Conservation (phyloP, 2,888 invertebrate genomes). For the Galeruca laticollis region DNA sequence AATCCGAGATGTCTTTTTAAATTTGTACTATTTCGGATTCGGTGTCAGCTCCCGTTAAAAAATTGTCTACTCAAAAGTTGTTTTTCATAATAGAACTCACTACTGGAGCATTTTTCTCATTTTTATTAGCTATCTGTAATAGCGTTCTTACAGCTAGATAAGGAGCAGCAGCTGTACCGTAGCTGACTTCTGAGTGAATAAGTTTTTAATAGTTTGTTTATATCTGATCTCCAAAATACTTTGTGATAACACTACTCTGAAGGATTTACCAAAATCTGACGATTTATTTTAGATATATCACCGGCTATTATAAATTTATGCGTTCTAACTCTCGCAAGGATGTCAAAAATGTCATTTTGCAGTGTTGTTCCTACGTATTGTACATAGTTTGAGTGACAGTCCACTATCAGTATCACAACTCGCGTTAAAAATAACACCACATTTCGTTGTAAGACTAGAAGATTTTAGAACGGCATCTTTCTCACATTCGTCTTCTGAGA, state of each 20-base stretch:
- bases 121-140: slow-evolving; percentile 49
- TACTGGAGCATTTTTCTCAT: slow-evolving; percentile 31
- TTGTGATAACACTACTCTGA: slow-evolving; percentile 45
- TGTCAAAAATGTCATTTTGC: slow-evolving; percentile 10
- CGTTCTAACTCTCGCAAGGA: slow-evolving; percentile 12
- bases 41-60: slow-evolving; percentile 50
- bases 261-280: slow-evolving; percentile 34
- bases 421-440: too few species aligned
- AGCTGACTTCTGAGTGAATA: slow-evolving; percentile 9
- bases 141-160: slow-evolving; percentile 50
- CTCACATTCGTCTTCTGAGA: background rate
- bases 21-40: too few species aligned
- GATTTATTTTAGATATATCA: too few species aligned
- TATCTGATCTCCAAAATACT: slow-evolving; percentile 58
- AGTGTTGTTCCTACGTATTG: too few species aligned
- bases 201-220: slow-evolving; percentile 41
- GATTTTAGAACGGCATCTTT: background rate
- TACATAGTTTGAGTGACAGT: too few species aligned
- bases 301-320: slow-evolving; percentile 34
- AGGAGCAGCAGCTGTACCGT: too few species aligned
- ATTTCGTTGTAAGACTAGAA: too few species aligned
- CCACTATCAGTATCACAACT: too few species aligned
- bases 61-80: slow-evolving; percentile 58
- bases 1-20: slow-evolving; percentile 14
- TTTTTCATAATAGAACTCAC: slow-evolving; percentile 42